Base-by-base conservation (phyloP, 2,888 invertebrate species). In the Dynastes maya region DNA sequence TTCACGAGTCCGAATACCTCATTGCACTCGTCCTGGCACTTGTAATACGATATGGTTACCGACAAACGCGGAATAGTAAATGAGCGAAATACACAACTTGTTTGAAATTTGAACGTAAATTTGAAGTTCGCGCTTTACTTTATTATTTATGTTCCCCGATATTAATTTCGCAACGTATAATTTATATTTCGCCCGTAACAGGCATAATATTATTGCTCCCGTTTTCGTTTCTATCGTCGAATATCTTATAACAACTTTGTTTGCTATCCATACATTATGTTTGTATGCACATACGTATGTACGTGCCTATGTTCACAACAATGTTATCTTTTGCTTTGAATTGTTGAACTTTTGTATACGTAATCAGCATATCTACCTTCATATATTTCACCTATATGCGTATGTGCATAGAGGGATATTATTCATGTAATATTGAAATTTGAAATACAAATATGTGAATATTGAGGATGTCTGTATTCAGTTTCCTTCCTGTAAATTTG, bases 111-210 rank as follows among this genome's bases (percentile, higher is more conserved):
- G 32, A 63, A 32, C 63, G 27, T 22, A 29, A 63, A 32, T 63
- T 63, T 63, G 32, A 63, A 63, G 27, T 63, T 63, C 29, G 63
- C 32, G 45, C 45, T 45, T 11, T 32, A 32, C n/a, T 32, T 32
- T 63, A 13, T 63, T 63, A 63, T 63, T 29, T 63, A 29, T 63
- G 32, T 32, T 9, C 29, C 32, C 32, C 13, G 32, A 63, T 11
- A 5, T 63, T 63, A 63, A 63, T 63, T 63, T 32, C 9, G 29
- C 13, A n/a, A 32, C 63, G 29, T 63, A 32, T 63, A 63, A 63
- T 63, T 63, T 11, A 3, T 32, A 63, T 63, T 29, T 63, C 32
- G 29, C 32, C 11, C 63, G 32, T 63, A 29, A 29, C 32, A 29
- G 5, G 22, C 27, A 27, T 22, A 27, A 61, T 61, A 29, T 61